phyloP scores from a whole-genome alignment of 2,113 vertebrate genomes.

The Castor canadensis region DNA sequence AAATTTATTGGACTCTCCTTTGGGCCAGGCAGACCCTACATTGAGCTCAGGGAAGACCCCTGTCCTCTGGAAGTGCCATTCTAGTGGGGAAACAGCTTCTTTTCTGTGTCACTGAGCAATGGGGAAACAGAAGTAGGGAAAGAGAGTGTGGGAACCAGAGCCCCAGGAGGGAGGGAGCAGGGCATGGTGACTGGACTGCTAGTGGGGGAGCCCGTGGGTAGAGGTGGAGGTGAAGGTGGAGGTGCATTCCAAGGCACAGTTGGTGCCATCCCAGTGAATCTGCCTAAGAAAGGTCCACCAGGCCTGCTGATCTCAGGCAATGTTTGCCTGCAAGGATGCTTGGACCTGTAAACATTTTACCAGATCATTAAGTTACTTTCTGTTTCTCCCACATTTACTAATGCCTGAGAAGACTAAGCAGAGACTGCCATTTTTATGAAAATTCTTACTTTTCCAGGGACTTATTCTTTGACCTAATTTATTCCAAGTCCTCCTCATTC shows the following conservation, averaged over 20 bases:
- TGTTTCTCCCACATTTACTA: conserved; percentile 3
- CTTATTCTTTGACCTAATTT: conserved; percentile 44
- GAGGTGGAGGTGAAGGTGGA: no score
- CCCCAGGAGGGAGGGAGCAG: not conserved
- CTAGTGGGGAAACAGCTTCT: not conserved
- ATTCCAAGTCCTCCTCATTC: not conserved
- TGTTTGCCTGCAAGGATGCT: not conserved
- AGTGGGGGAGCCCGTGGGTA: not conserved
- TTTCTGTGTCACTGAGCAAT: not conserved
- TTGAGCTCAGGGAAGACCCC: not conserved
- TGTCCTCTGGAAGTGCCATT: not conserved
- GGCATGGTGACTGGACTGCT: not conserved
- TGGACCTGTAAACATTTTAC: conserved; percentile 39
- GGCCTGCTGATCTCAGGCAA: not conserved
- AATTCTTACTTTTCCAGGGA: conserved; percentile 46
- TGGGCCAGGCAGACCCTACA: not conserved
- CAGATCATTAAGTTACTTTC: conserved; percentile 16
- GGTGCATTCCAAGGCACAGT: not conserved
- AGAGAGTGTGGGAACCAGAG: fast-evolving
- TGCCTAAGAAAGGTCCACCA: not conserved
- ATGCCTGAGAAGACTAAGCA: not conserved
- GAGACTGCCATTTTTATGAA: conserved; percentile 7
- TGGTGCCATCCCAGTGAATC: not conserved
- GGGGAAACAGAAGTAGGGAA: not conserved
- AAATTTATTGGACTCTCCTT: not conserved